Conservation (phyloP, 2,888 invertebrate species). For the Conops quadrifasciatus region DNA sequence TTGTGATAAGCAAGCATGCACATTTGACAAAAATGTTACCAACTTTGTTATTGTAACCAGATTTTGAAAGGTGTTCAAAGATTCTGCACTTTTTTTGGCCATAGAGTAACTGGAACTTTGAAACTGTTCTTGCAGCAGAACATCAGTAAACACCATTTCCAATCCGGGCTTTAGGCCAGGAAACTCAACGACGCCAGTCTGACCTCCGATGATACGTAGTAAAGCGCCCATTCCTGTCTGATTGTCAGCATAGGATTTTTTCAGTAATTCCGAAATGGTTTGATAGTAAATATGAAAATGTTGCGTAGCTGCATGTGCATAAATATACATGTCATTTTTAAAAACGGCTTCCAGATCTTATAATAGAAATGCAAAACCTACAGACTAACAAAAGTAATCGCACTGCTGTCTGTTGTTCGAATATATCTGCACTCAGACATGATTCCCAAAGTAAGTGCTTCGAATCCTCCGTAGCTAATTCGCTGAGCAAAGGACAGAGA, state of each 20-base stretch:
- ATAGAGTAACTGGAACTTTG: slow-evolving; percentile 52
- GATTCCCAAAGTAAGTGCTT: slow-evolving; percentile 68
- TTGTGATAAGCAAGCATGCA: slow-evolving; percentile 2
- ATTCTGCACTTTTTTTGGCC: slow-evolving; percentile 55
- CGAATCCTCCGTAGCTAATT: slow-evolving; percentile 70
- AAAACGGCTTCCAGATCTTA: background rate
- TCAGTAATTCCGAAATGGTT: slow-evolving; percentile 61
- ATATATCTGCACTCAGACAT: slow-evolving; percentile 66
- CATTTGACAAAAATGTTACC: no score
- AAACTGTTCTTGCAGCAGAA: slow-evolving; percentile 60
- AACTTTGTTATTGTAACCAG: slow-evolving; percentile 64
- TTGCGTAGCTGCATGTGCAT: slow-evolving; percentile 54
- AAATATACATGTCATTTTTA: background rate
- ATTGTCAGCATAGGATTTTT: slow-evolving; percentile 55
- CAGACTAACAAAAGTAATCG: slow-evolving; percentile 69
- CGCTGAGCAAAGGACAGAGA: slow-evolving; percentile 67
- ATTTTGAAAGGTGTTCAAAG: slow-evolving; percentile 66
- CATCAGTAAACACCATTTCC: slow-evolving; percentile 61
- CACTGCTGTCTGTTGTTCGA: slow-evolving; percentile 71
- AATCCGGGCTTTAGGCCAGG: slow-evolving; percentile 61
- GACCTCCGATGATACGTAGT: slow-evolving; percentile 60
- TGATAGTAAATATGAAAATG: slow-evolving; percentile 64
- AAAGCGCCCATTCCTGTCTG: slow-evolving; percentile 60
- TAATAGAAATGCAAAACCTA: slow-evolving; percentile 51
- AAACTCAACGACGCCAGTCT: slow-evolving; percentile 60